phyloP scores from a whole-genome alignment of 2,113 vertebrate genomes.

The Spea bombifrons region DNA sequence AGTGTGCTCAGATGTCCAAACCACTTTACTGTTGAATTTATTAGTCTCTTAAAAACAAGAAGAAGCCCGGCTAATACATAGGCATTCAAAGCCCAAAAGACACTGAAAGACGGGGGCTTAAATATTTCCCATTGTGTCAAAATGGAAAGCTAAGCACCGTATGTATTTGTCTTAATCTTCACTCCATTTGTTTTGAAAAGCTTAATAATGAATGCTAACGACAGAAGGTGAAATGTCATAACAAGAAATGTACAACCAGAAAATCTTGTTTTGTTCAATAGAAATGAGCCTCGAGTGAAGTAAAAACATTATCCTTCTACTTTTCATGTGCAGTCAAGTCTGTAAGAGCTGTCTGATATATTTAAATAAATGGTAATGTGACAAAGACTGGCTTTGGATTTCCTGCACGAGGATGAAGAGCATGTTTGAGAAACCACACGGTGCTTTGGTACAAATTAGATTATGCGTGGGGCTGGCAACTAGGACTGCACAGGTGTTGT shows the following conservation, averaged over 20 bases:
- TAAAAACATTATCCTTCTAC: constrained; percentile 57
- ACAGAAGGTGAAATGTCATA: constrained; percentile 42
- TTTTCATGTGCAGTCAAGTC: constrained; percentile 60
- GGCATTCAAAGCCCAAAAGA: constrained; percentile 27
- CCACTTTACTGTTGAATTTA: constrained; percentile 10
- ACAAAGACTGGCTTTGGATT: constrained; percentile 32
- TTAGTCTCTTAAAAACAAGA: constrained; percentile 15
- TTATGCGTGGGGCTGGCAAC: no score
- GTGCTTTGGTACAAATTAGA: no score
- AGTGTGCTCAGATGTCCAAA: neutral
- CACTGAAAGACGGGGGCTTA: constrained; percentile 20
- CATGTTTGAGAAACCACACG: no score
- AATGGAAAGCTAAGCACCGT: constrained; percentile 23
- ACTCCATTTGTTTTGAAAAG: constrained; percentile 45
- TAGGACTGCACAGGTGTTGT: no score
- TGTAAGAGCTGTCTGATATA: constrained; percentile 47
- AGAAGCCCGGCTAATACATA: constrained; percentile 34
- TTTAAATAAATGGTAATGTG: constrained; percentile 54
- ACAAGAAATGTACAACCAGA: constrained; percentile 52
- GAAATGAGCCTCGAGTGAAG: constrained; percentile 57
- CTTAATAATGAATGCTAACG: constrained; percentile 46
- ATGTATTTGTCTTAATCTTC: constrained; percentile 18
- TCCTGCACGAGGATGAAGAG: neutral
- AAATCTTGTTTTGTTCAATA: constrained; percentile 59
- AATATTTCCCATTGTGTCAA: constrained; percentile 31